Evolutionary conservation across 2,888 invertebrate species (phyloP).

Genomic region (Pomacea canaliculata): DNA sequence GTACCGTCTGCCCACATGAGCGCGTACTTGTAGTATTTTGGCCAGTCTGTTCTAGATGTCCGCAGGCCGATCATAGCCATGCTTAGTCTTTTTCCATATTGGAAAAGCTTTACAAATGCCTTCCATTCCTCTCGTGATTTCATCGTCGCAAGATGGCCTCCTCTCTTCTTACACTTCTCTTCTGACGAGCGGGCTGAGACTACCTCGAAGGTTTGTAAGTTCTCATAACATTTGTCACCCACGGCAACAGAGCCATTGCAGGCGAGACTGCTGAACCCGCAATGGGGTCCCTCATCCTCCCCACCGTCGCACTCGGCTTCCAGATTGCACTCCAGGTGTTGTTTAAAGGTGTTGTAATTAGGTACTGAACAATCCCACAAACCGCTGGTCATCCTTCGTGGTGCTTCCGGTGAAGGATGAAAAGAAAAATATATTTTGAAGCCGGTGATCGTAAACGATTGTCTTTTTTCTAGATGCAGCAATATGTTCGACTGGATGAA

Average conservation of each 20-base stretch:
- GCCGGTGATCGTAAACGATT: background rate
- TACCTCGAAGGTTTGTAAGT: background rate
- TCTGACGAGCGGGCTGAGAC: background rate
- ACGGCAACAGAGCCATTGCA: constrained; percentile 2
- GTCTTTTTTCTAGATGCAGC: background rate
- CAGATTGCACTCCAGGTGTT: constrained; percentile 18
- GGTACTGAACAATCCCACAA: constrained; percentile 13
- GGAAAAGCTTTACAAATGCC: background rate
- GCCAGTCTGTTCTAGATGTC: background rate
- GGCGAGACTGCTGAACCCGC: constrained; percentile 8
- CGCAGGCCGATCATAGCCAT: constrained; percentile 6
- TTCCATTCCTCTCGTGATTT: constrained; percentile 6
- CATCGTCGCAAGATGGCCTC: constrained; percentile 4
- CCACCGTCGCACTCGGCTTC: constrained; percentile 3
- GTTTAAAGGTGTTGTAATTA: constrained; percentile 1
- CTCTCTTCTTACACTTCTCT: background rate
- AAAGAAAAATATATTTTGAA: background rate
- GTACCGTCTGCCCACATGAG: background rate
- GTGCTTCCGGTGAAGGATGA: background rate
- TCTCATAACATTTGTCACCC: constrained; percentile 3
- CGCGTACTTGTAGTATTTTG: background rate
- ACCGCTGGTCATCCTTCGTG: background rate
- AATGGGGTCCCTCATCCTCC: constrained; percentile 1
- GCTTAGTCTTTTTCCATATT: background rate
- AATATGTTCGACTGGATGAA: background rate